Conservation (phyloP, 53 echinoderm and acorn worm species). For the Echinometra lucunter region DNA sequence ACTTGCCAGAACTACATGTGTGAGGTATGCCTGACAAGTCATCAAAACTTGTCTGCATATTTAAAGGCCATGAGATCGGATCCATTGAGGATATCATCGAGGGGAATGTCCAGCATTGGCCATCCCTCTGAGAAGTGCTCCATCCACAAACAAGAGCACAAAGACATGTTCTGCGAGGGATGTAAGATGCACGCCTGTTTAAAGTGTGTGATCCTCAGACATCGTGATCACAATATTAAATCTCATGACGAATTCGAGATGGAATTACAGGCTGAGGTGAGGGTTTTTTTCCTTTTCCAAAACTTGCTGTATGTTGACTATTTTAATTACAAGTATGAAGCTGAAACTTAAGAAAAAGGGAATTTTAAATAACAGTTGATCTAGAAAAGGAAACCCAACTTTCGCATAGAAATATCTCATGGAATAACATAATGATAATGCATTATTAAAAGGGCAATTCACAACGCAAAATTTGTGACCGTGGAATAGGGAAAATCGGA, state of each 20-base stretch:
- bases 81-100: background rate
- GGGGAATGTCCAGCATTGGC: background rate
- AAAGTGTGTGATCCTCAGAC: background rate
- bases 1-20: constrained; percentile 29
- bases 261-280: constrained; percentile 1
- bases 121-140: constrained; percentile 10
- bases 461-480: too few species aligned
- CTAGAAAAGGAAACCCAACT: too few species aligned
- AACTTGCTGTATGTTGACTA: too few species aligned
- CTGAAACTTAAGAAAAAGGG: too few species aligned
- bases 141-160: constrained; percentile 21
- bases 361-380: too few species aligned
- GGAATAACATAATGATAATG: too few species aligned
- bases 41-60: background rate
- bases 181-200: constrained; percentile 23
- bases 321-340: too few species aligned
- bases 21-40: background rate
- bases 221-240: constrained; percentile 23
- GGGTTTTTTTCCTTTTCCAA: too few species aligned
- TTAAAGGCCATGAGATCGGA: constrained; percentile 32
- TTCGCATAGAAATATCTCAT: too few species aligned
- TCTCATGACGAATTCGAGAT: background rate
- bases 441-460: too few species aligned
- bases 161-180: constrained; percentile 49
- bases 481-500: too few species aligned